These are phyloP conservation scores for Emys orbicularis DNA, from an alignment of 2,797 vertebrate species.

Conservation along the genomic window DNA sequence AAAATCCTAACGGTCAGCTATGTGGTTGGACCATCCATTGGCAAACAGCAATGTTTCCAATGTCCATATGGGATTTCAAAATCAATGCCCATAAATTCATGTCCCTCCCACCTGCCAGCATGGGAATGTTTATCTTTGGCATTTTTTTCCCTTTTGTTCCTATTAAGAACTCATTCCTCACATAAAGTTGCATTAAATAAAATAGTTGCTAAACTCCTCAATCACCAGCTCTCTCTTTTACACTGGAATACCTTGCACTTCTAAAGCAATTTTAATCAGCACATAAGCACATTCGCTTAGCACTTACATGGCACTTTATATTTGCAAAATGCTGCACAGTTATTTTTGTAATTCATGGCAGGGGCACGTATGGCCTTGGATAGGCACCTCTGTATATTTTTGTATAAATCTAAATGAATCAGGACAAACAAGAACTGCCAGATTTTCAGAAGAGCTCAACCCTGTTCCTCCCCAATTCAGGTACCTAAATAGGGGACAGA, in stretches of 20 bases:
- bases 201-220: not conserved
- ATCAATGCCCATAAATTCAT: not conserved
- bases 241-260: not conserved
- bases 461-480: accelerated
- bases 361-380: not conserved
- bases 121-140: not conserved
- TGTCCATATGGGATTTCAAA: accelerated
- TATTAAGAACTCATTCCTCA: not conserved
- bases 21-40: not conserved
- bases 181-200: not conserved
- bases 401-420: not conserved
- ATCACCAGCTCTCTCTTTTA: not conserved
- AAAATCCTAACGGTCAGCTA: not conserved
- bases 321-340: not conserved
- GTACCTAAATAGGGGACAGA: not conserved
- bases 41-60: not conserved
- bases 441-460: not conserved
- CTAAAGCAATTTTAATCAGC: not conserved
- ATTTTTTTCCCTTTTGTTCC: not conserved
- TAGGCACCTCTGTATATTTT: accelerated
- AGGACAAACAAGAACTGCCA: not conserved
- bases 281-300: not conserved
- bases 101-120: not conserved
- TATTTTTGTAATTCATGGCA: not conserved
- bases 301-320: not conserved